Conservation (phyloP, 2,113 vertebrate species). For the Coryphaenoides rupestris region DNA sequence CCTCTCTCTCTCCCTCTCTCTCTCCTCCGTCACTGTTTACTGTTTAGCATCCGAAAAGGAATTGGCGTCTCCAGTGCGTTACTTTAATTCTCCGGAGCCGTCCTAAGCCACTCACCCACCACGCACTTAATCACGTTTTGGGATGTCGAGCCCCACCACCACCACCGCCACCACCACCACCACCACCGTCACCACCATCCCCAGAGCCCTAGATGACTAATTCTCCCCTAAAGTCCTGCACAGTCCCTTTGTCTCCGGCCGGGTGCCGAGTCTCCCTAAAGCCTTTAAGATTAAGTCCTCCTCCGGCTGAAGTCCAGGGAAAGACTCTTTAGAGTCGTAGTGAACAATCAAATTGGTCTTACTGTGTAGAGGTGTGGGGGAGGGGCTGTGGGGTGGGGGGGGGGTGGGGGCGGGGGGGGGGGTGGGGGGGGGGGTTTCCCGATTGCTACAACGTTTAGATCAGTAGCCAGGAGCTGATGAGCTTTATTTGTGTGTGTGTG, state of each 20-base stretch:
- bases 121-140: constrained; percentile 64
- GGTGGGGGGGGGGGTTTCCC: constrained; percentile 3
- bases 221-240: constrained; percentile 37
- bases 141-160: constrained; percentile 44
- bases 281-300: not conserved
- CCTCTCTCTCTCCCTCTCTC: constrained; percentile 18
- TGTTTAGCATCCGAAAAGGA: constrained; percentile 66
- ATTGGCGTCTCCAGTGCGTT: constrained; percentile 38
- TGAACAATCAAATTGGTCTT: constrained; percentile 9
- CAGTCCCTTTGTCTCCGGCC: constrained; percentile 50
- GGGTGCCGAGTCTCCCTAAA: constrained; percentile 36
- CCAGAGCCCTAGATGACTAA: constrained; percentile 41
- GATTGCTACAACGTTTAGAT: constrained; percentile 24
- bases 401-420: not conserved
- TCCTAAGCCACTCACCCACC: constrained; percentile 49
- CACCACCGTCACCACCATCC: too few species aligned
- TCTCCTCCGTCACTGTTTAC: constrained; percentile 6
- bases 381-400: constrained; percentile 4
- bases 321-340: too few species aligned
- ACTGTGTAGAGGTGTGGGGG: too few species aligned
- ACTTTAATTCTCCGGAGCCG: constrained; percentile 50
- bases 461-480: constrained; percentile 1
- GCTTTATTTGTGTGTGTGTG: constrained; percentile 8
- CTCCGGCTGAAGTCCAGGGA: constrained; percentile 5
- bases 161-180: constrained; percentile 11